Percentiles rank a stretch among this genome's conserved stretches.
Conservation (phyloP, 2,797 vertebrate genomes). For the Clarias fuscus region DNA sequence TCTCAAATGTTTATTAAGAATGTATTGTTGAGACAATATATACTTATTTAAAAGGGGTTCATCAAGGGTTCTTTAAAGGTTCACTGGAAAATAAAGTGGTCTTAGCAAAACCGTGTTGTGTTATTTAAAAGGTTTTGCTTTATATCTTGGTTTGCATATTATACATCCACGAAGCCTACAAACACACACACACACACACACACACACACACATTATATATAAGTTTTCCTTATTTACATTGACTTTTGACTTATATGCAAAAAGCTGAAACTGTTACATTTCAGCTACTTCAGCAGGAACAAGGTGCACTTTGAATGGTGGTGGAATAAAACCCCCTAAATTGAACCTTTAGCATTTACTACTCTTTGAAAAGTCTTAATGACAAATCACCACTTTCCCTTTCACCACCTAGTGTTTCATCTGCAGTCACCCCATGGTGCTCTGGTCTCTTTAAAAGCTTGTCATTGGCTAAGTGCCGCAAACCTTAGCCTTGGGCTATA, state of each 20-base stretch:
- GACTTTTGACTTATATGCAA: constrained; percentile 20
- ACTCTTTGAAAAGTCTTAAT: constrained; percentile 75
- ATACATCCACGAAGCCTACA: not conserved
- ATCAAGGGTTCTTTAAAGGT: not conserved
- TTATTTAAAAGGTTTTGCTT: no score
- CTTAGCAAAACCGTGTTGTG: not conserved
- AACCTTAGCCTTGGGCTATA: constrained; percentile 62
- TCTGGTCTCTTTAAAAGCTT: constrained; percentile 60
- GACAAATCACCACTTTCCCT: constrained; percentile 78
- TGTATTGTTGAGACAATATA: not conserved
- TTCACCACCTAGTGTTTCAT: constrained; percentile 72
- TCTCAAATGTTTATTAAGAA: no score
- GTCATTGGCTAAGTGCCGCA: constrained; percentile 63
- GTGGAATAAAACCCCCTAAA: constrained; percentile 66
- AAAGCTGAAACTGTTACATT: constrained; percentile 33
- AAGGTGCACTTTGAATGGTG: constrained; percentile 55
- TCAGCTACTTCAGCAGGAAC: constrained; percentile 46
- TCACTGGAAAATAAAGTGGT: not conserved
- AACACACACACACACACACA: not conserved
- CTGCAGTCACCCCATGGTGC: constrained; percentile 65
- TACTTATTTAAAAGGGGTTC: not conserved
- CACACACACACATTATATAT: not conserved
- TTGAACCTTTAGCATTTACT: constrained; percentile 69
- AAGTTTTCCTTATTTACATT: not conserved
- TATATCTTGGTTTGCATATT: not conserved